A percentile compares a stretch with the other conserved stretches of the same genome.
These are phyloP conservation scores for Ischnura elegans DNA, from an alignment of 2,888 invertebrate species.

Conservation along the genomic window DNA sequence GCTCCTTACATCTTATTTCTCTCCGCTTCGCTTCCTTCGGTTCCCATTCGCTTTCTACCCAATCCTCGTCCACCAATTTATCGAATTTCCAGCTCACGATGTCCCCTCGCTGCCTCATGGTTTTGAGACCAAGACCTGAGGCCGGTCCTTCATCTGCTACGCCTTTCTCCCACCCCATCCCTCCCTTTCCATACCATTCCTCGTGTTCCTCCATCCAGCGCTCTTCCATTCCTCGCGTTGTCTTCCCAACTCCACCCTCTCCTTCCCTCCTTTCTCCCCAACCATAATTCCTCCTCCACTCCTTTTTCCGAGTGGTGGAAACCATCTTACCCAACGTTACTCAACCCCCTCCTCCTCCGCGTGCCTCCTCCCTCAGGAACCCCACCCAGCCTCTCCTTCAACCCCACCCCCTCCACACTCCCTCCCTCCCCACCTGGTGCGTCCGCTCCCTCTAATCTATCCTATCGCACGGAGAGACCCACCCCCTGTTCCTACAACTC, in stretches of 20 bases:
- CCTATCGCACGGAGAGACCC: not conserved
- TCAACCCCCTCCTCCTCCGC: not conserved
- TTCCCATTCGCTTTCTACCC: not conserved
- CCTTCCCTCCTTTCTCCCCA: too few relatives aligned
- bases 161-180: not conserved
- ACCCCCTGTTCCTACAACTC: not conserved
- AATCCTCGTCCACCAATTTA: conserved; percentile 29
- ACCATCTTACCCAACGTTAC: conserved; percentile 21
- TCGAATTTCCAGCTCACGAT: conserved; percentile 24
- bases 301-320: not conserved
- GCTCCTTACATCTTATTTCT: conserved; percentile 20
- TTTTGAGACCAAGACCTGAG: conserved; percentile 28
- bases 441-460: conserved; percentile 7
- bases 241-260: not conserved
- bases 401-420: not conserved
- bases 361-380: not conserved
- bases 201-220: not conserved
- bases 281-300: not conserved
- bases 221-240: not conserved
- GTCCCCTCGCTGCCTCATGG: not conserved
- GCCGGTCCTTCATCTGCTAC: conserved; percentile 18
- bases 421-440: conserved; percentile 3
- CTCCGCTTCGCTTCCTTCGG: not conserved
- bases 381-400: not conserved
- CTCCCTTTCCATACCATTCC: not conserved